Percentiles rank a stretch among this genome's conserved stretches.
phyloP scores from a whole-genome alignment of 2,888 invertebrate species.

The Acanthosoma haemorrhoidale region DNA sequence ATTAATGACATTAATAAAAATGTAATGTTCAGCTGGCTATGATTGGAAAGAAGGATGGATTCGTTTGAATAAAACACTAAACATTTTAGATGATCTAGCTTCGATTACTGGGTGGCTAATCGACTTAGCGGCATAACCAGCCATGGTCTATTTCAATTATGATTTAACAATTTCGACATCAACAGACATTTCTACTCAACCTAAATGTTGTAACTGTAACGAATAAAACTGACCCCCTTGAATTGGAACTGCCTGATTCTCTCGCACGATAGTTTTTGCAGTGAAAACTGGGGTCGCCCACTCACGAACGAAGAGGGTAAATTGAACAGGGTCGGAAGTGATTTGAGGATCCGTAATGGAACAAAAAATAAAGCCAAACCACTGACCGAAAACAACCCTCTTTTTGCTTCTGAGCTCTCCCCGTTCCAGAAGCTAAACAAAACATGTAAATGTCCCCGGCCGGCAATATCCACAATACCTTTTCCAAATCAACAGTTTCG shows the following conservation, averaged over 20 bases:
- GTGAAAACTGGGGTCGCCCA: not conserved
- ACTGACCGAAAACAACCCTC: conserved; percentile 3
- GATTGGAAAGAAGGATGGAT: too few species aligned
- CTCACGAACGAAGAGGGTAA: not conserved
- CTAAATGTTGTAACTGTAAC: too few species aligned
- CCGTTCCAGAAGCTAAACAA: not conserved
- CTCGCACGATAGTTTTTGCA: not conserved
- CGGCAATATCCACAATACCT: not conserved
- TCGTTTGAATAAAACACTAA: too few species aligned
- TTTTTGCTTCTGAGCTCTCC: not conserved
- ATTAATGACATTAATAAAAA: too few species aligned
- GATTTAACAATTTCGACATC: too few species aligned
- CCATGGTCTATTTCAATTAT: too few species aligned
- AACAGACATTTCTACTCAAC: too few species aligned
- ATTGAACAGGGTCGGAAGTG: not conserved
- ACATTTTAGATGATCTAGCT: too few species aligned
- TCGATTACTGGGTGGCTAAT: too few species aligned
- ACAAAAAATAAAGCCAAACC: conserved; percentile 8
- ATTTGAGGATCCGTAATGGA: not conserved
- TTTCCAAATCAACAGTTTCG: not conserved
- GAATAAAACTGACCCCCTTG: not conserved
- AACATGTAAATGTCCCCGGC: not conserved
- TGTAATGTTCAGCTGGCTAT: too few species aligned
- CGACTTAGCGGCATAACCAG: too few species aligned
- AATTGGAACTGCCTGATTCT: not conserved